Conservation (phyloP, 2,797 vertebrate genomes). For the Sorex maritimensis region DNA sequence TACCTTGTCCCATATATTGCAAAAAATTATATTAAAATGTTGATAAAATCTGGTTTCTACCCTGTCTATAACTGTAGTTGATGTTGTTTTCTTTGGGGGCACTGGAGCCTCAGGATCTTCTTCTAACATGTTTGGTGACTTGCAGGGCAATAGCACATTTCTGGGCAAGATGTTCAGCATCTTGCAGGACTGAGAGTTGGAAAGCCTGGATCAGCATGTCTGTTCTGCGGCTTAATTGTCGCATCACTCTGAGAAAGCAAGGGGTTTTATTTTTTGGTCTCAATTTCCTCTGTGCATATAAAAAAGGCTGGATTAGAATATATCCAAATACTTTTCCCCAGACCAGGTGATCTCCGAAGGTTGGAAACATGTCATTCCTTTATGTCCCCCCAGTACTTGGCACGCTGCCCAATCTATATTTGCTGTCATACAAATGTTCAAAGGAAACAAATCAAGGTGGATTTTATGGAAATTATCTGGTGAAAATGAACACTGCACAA, state of each 20-base stretch:
- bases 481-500: neutral
- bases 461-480: slow-evolving; percentile 3
- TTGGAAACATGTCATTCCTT: neutral
- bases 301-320: neutral
- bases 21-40: neutral
- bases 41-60: slow-evolving; percentile 13
- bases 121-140: neutral
- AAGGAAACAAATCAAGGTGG: neutral
- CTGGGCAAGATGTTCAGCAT: neutral
- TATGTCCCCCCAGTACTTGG: neutral
- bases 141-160: neutral
- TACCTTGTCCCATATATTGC: neutral
- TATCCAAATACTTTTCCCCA: neutral
- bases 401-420: neutral
- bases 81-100: neutral
- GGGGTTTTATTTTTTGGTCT: neutral
- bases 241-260: neutral
- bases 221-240: neutral
- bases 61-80: neutral
- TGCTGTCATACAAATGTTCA: neutral
- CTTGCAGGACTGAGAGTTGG: neutral
- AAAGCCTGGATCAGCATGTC: neutral
- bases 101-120: neutral
- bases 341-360: neutral
- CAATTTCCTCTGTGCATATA: neutral